Base-by-base conservation (phyloP, 2,113 vertebrate genomes). In the Archilochus colubris region DNA sequence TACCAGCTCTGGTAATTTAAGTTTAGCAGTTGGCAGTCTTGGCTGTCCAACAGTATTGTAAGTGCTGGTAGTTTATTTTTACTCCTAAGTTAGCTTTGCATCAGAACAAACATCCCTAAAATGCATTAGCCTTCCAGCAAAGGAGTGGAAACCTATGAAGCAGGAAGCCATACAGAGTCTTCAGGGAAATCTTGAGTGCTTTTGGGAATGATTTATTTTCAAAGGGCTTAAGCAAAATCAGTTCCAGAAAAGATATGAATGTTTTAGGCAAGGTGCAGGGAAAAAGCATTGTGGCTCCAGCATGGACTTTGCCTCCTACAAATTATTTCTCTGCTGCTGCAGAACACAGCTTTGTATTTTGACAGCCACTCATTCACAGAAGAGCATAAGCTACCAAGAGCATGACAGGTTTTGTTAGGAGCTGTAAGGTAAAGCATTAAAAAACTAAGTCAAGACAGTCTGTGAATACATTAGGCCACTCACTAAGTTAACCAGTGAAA, bases 171-270 rank as follows among this genome's bases (percentile, higher is more conserved):
- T 79, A 93, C 43, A 51, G 85, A 77, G 95, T 95, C 97, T 97
- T 95, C 23, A 17, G 97, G 97, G 96, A 98, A 97, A 97, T 97
- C 82, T 91, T 97, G 97, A 98, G 96, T 98, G 97, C 97, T 97
- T 97, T 96, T 74, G 96, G 96, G 95, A 91, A 96, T 97, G 90
- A 98, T 97, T 97, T 98, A 95, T 97, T 97, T 98, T 97, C 95
- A 96, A 95, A 97, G 64, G 69, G 54, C 93, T 97, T 94, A 91
- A 97, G 95, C 64, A 91, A 96, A 97, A 97, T 96, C 88, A 95
- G 78, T 91, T 96, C 78, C 78, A 91, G 91, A 97, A 96, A 95
- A 97, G 93, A 96, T 92, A 94, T n/a, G 44, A 97, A 94, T 63
- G 74, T 97, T 91, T 95, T 75, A 95, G 66, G 82, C 82, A 88